Percentiles rank a stretch among this genome's conserved stretches.
These are phyloP conservation scores for Epirrhoe tristata DNA, from an alignment of 2,888 invertebrate species.

Conservation along the genomic window DNA sequence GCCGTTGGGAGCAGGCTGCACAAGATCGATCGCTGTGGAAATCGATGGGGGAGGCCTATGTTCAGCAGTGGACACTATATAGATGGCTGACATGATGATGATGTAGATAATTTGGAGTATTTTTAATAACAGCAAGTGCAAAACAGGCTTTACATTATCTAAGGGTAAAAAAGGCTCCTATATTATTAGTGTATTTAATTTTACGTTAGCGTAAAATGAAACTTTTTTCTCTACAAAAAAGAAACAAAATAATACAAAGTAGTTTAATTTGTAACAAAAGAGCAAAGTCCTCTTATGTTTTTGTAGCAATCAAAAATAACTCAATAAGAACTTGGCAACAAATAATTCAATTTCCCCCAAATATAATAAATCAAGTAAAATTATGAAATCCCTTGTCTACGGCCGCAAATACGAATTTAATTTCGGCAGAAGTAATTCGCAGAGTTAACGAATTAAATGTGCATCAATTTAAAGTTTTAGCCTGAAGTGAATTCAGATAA, in stretches of 20 bases:
- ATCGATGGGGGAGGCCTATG: too few species aligned
- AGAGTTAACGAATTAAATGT: conserved; percentile 64
- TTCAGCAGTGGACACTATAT: too few species aligned
- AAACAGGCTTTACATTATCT: too few species aligned
- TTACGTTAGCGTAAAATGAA: not conserved
- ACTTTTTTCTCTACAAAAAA: too few species aligned
- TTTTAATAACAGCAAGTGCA: too few species aligned
- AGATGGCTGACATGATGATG: too few species aligned
- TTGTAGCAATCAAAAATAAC: not conserved
- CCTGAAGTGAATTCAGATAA: conserved; percentile 46
- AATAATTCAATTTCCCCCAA: conserved; percentile 27
- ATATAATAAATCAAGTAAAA: conserved; percentile 32
- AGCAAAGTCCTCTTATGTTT: not conserved
- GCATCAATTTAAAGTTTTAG: conserved; percentile 67
- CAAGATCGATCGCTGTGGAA: too few species aligned
- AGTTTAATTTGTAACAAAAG: too few species aligned
- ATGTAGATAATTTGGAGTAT: too few species aligned
- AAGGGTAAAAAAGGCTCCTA: too few species aligned
- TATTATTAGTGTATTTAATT: not conserved
- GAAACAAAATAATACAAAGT: too few species aligned
- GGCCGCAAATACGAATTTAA: conserved; percentile 64
- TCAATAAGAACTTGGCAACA: conserved; percentile 2
- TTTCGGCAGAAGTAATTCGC: conserved; percentile 63
- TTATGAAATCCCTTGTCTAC: conserved; percentile 36
- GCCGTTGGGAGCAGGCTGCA: too few species aligned